Evolutionary conservation across 2,797 vertebrate species (phyloP).

Genomic region (Phalloptychus januarius): DNA sequence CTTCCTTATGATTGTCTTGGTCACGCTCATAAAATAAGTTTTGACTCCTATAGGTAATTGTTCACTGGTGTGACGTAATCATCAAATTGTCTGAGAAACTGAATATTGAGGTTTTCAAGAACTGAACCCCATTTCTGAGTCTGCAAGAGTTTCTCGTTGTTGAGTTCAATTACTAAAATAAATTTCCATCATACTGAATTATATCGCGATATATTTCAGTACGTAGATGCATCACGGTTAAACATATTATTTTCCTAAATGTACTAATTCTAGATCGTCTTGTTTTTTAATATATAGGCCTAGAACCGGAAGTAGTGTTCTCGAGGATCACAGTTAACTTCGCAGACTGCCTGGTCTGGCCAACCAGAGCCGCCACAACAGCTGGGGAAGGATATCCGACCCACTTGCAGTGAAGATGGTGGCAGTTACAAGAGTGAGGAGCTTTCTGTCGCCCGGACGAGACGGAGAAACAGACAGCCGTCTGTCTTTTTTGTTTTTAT

Average conservation of each 20-base stretch:
- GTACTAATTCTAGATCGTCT: neutral
- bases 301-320: constrained; percentile 50
- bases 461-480: constrained; percentile 24
- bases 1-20: neutral
- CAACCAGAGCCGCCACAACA: constrained; percentile 65
- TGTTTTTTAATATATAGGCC: neutral
- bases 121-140: too few species aligned
- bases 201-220: too few species aligned
- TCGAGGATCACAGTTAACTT: constrained; percentile 11
- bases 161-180: neutral
- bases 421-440: constrained; percentile 49
- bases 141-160: neutral
- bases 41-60: neutral
- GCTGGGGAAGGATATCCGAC: constrained; percentile 77
- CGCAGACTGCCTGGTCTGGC: constrained; percentile 42
- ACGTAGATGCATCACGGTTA: neutral
- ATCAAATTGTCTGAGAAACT: neutral
- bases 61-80: neutral
- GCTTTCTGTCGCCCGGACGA: constrained; percentile 45
- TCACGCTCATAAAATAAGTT: neutral
- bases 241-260: neutral
- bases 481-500: constrained; percentile 9
- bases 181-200: neutral
- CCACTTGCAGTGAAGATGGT: constrained; percentile 72
- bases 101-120: too few species aligned